Evolutionary conservation across 2,113 vertebrate genomes (phyloP).

Genomic region (Cryptoleucopteryx plumbea): DNA sequence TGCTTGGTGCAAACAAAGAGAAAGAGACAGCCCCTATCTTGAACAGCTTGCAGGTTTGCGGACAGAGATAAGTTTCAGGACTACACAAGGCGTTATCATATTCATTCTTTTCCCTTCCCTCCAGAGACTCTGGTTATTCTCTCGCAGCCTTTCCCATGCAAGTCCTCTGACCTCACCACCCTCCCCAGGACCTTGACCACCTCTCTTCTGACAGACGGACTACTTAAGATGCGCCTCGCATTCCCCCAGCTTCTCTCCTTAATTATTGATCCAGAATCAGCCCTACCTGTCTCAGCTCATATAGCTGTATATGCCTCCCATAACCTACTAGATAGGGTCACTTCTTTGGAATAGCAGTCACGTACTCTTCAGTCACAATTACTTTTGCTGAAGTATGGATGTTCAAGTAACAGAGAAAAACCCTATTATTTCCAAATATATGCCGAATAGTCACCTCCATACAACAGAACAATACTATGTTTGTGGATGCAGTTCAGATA

Average conservation of each 20-base stretch:
- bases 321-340: not conserved
- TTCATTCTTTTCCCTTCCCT: slow-evolving; percentile 27
- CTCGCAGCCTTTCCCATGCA: slow-evolving; percentile 6
- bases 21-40: slow-evolving; percentile 25
- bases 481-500: not conserved
- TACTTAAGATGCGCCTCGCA: not conserved
- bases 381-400: not conserved
- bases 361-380: not conserved
- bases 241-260: not conserved
- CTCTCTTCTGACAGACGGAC: not conserved
- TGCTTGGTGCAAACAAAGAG: slow-evolving; percentile 21
- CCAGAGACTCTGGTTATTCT: slow-evolving; percentile 58
- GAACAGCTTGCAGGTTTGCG: slow-evolving; percentile 29
- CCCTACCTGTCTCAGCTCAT: not conserved
- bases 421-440: not conserved
- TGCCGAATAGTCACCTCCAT: not conserved
- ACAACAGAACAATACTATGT: not conserved
- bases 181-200: not conserved
- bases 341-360: not conserved
- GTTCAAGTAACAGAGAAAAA: not conserved
- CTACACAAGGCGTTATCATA: slow-evolving; percentile 27
- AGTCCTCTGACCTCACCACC: not conserved
- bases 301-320: not conserved
- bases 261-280: not conserved
- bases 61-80: slow-evolving; percentile 36